A percentile compares a stretch with the other conserved stretches of the same genome.
These are phyloP conservation scores for Saguinus midas DNA, from an alignment of 2,113 vertebrate genomes.

Conservation along the genomic window DNA sequence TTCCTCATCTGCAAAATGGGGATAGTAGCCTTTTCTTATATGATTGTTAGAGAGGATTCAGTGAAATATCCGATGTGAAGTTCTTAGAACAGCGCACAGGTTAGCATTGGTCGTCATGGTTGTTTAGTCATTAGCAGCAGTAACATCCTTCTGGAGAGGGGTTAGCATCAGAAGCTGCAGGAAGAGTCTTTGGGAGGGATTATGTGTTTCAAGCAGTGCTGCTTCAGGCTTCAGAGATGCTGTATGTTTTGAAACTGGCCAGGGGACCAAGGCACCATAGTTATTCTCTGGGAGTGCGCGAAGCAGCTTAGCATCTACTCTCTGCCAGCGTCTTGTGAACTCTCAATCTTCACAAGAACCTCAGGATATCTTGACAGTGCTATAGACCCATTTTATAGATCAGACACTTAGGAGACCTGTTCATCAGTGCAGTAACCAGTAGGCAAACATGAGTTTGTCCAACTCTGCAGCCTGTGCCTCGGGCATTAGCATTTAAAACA, in stretches of 20 bases:
- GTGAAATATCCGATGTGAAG: neutral
- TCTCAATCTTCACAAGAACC: neutral
- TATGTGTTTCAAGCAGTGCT: neutral
- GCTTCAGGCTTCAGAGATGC: neutral
- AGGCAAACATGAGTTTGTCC: neutral
- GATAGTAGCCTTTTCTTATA: neutral
- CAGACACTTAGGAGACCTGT: neutral
- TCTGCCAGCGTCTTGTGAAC: rapidly evolving
- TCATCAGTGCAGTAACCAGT: neutral
- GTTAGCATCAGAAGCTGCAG: neutral
- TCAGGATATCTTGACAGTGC: rapidly evolving
- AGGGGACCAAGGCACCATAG: rapidly evolving
- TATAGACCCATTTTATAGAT: neutral
- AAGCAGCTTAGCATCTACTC: rapidly evolving
- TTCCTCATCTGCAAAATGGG: neutral
- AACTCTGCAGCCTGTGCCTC: neutral
- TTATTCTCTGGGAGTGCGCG: neutral
- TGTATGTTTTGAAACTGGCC: neutral
- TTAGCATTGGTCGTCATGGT: neutral
- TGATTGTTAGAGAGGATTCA: neutral
- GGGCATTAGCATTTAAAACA: rapidly evolving
- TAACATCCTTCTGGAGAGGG: neutral
- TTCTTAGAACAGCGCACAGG: rapidly evolving
- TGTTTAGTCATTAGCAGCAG: neutral
- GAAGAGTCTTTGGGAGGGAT: neutral